These are phyloP conservation scores for Gobius niger DNA, from an alignment of 2,113 vertebrate genomes.

Conservation along the genomic window DNA sequence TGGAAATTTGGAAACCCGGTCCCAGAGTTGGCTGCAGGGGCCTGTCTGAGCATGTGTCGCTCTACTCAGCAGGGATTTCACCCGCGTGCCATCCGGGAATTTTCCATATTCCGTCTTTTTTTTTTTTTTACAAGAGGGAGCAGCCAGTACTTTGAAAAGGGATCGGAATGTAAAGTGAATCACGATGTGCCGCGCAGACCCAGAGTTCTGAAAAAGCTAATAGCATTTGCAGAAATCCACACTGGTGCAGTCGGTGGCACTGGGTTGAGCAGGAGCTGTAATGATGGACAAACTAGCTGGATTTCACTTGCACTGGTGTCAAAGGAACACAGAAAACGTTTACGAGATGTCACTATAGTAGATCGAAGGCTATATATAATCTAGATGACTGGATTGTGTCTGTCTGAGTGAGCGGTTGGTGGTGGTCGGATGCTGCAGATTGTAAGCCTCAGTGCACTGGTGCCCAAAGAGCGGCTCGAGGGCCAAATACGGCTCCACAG, in stretches of 20 bases:
- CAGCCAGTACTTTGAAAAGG: slow-evolving; percentile 36
- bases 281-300: background rate
- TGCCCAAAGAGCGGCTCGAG: too few species aligned
- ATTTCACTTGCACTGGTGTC: background rate
- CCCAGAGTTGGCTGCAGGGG: slow-evolving; percentile 48
- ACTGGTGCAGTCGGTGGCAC: background rate
- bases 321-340: too few species aligned
- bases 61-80: slow-evolving; percentile 59
- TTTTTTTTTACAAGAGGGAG: slow-evolving; percentile 28
- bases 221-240: slow-evolving; percentile 27
- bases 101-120: slow-evolving; percentile 40
- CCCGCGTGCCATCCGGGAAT: slow-evolving; percentile 29
- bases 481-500: too few species aligned
- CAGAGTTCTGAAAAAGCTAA: slow-evolving; percentile 25
- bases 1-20: slow-evolving; percentile 64
- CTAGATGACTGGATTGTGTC: too few species aligned
- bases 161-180: slow-evolving; percentile 41
- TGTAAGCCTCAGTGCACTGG: too few species aligned
- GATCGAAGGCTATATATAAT: too few species aligned
- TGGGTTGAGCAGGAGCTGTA: background rate
- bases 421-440: too few species aligned
- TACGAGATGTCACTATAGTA: too few species aligned
- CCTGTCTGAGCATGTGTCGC: slow-evolving; percentile 62
- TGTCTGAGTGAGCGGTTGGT: too few species aligned
- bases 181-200: slow-evolving; percentile 12